Evolutionary conservation across 1,140 invertebrate genomes (phyloP), one percentile per base, ranked within the genome.

Genomic region (Diorhabda sublineata): DNA sequence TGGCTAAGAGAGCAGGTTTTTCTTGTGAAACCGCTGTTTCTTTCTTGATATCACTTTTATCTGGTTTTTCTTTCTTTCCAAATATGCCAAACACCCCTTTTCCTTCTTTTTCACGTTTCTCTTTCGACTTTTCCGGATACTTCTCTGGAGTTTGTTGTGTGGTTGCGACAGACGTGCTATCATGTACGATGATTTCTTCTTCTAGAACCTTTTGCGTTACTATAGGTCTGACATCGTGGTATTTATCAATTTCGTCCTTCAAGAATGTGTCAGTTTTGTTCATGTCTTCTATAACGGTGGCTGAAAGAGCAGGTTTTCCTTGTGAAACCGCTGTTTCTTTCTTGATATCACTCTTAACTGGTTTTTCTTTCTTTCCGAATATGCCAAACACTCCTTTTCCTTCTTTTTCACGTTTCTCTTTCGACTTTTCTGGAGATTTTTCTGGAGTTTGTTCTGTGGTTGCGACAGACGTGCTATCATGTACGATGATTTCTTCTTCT

Each of bases 181-280:
- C 5, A 11, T 11, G 11, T 11, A 11, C 11, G 11, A 11, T 11
- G n/a, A 41, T 11, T 11, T 7, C 58, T 5, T n/a, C 60, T 9
- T 9, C 26, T 9, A 6, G n/a, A 41, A 61, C 11, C 6, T 11
- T 4, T 11, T 61, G 3, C 9, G 41, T 52, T 3, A 68, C 42
- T 2, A 58, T 42, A 2, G 52, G 65, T 41, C 69, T 60, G 6
- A 67, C 68, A 61, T 72, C 71, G 59, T 72, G 65, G 58, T 70
- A 67, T 61, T 57, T 70, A 42, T 61, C 59, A 56, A 73, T 42
- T 70, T 73, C 71, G 11, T 69, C 58, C 43, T 60, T 67, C 47
- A 73, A 45, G 47, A 70, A 70, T 4, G 11, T 60, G 44, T 66
- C 61, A 59, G 45, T 67, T 6, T 57, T n/a, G 45, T 58, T 26